Percentiles rank a stretch among this genome's conserved stretches.
These are phyloP conservation scores for Coluber constrictor DNA, from an alignment of 2,797 vertebrate species.

Conservation along the genomic window DNA sequence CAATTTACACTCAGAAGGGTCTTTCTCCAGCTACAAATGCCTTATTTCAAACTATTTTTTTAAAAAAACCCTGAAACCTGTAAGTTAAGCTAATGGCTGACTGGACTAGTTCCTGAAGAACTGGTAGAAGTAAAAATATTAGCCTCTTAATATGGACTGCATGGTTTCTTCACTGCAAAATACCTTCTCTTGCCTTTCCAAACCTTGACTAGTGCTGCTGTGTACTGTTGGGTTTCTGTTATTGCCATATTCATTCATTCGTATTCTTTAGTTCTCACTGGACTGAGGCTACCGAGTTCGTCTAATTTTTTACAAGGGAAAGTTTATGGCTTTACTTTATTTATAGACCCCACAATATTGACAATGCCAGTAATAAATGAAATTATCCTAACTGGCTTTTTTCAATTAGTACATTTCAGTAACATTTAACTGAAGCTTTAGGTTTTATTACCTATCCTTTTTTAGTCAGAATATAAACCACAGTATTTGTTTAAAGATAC, in stretches of 20 bases:
- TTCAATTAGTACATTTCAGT: not conserved
- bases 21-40: not conserved
- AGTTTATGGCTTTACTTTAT: not conserved
- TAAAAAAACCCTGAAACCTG: not conserved
- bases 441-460: not conserved
- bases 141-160: not conserved
- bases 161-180: not conserved
- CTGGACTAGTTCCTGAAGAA: not conserved
- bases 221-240: not conserved
- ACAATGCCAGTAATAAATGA: not conserved
- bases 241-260: not conserved
- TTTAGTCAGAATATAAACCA: not conserved
- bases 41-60: not conserved
- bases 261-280: not conserved
- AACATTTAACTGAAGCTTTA: not conserved
- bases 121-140: not conserved
- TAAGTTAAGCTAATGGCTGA: not conserved
- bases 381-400: not conserved
- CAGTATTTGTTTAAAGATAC: not conserved
- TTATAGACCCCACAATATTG: not conserved
- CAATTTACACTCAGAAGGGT: not conserved
- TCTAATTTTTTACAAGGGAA: not conserved
- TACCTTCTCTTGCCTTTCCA: not conserved
- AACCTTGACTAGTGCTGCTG: not conserved
- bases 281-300: not conserved